Evolutionary conservation across 2,113 vertebrate genomes (phyloP), one percentile per base, ranked within the genome.

Genomic region (Artemisiospiza belli): DNA sequence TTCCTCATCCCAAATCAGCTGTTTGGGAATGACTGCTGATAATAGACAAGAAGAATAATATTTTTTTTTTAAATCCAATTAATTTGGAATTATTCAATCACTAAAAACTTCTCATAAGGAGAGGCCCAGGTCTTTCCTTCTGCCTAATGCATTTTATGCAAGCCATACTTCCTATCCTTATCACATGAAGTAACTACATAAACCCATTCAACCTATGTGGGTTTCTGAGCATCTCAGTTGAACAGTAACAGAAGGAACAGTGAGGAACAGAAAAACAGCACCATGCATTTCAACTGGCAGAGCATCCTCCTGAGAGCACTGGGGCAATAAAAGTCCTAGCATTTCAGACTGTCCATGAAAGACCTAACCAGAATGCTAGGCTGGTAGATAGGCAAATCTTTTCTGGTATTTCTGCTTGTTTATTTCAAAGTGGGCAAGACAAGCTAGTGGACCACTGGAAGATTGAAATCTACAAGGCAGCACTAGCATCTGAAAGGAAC

Each of bases 1-100:
- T 80, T 88, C 33, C 15, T 80, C 25, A 23, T 41, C 10, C 17
- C 30, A 21, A 63, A 73, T 35, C 6, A 63, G 27, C 10, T 73
- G 5, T 70, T 86, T 74, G 18, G 55, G 33, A 76, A 77, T 20
- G 12, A 80, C 18, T 41, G 13, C 24, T 33, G 12, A n/a, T 0
- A 47, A 21, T 21, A 83, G 64, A 73, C 7, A 74, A 46, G 3
- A 39, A 44, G 0, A 39, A 39, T 0, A 39, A 12, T 7, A 33
- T 59, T 4, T 35, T 2, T 35, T 2, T 1, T 13, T 39, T 39
- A 12, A 64, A 41, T 10, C 19, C 21, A 47, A 33, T 68, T 61
- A 37, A 52, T 66, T 39, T 75, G 47, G n/a, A 88, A 72, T 59
- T 68, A 79, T 16, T 57, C 25, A 49, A 37, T 76, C 74, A 69